A percentile compares a stretch with the other conserved stretches of the same genome.
Conservation (phyloP, 2,888 invertebrate species). For the Lithophane ornitopus region DNA sequence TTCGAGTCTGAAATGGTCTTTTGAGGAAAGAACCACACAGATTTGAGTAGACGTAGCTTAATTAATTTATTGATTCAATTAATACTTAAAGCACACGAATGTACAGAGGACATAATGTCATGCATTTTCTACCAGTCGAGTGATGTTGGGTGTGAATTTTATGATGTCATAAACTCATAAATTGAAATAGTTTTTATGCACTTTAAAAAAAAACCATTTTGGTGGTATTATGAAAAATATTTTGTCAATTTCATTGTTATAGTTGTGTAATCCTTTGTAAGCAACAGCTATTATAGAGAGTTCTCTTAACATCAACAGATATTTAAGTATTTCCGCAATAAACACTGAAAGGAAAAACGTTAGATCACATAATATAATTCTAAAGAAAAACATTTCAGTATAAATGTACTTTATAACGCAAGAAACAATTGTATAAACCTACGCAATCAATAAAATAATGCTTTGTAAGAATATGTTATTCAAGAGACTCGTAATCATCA, state of each 20-base stretch:
- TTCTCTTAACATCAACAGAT: conserved; percentile 1
- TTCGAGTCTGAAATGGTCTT: no score
- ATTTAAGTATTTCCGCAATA: conserved; percentile 1
- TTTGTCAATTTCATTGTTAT: conserved; percentile 26
- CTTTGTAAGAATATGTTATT: conserved; percentile 8
- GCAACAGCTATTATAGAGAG: conserved; percentile 11
- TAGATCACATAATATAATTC: neutral
- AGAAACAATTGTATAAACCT: neutral
- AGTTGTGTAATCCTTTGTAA: neutral
- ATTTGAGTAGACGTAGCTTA: no score
- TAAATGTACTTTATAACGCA: neutral
- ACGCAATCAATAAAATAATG: conserved; percentile 5
- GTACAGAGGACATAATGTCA: no score
- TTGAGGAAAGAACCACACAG: no score
- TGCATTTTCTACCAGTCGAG: no score
- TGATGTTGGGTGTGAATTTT: neutral
- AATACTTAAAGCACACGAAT: no score
- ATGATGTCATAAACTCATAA: neutral
- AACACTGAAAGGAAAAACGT: neutral
- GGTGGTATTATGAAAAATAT: conserved; percentile 19
- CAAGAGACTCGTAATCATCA: conserved; percentile 8
- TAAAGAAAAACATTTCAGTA: neutral
- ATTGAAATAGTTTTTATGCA: neutral
- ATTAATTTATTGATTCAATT: no score
- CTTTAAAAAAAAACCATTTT: conserved; percentile 10